Evolutionary conservation across 2,113 vertebrate genomes (phyloP).

Genomic region (Microtus richardsoni): DNA sequence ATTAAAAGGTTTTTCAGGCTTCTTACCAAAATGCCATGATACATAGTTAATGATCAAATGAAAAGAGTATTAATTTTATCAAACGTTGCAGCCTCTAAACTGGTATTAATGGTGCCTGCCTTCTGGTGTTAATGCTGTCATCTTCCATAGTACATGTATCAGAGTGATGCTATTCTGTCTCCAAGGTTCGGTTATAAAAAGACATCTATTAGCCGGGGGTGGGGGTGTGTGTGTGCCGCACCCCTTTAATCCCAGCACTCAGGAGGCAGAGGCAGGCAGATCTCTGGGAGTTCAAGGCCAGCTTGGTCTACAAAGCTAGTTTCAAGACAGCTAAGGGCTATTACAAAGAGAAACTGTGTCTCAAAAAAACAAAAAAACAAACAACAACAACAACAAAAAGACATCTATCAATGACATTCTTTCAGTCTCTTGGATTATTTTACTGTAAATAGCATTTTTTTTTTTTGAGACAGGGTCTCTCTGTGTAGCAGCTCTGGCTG

Average conservation of each 20-base stretch:
- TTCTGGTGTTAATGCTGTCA: not conserved
- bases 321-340: too few relatives aligned
- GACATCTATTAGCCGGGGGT: not conserved
- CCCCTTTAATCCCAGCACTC: too few relatives aligned
- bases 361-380: too few relatives aligned
- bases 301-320: too few relatives aligned
- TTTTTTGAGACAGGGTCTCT: not conserved
- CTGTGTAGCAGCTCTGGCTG: not conserved
- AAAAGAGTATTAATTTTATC: not conserved
- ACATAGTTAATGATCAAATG: not conserved
- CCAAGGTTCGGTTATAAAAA: conserved; percentile 15
- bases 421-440: conserved; percentile 66
- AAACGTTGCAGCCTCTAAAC: not conserved
- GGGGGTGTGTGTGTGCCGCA: too few relatives aligned
- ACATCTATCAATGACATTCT: not conserved
- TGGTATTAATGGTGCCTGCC: not conserved
- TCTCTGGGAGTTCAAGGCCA: too few relatives aligned
- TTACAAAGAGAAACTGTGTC: too few relatives aligned
- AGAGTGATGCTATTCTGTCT: not conserved
- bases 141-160: not conserved
- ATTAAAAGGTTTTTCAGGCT: not conserved
- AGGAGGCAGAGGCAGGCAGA: too few relatives aligned
- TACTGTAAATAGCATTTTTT: not conserved
- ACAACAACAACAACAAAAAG: not conserved
- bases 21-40: not conserved